Evolutionary conservation across 2,888 invertebrate species (phyloP).

Genomic region (Machimus rusticus): DNA sequence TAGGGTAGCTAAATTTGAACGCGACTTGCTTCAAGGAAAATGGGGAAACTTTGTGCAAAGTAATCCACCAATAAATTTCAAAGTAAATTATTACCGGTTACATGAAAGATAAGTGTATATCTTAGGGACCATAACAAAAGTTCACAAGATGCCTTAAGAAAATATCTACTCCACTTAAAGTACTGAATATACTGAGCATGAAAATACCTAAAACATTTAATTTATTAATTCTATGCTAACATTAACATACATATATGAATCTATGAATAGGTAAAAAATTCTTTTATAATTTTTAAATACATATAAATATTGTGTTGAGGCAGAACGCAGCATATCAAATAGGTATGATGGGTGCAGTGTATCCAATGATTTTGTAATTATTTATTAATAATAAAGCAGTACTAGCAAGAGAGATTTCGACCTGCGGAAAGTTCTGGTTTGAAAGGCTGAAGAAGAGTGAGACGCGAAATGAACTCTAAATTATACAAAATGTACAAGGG

Average conservation of each 20-base stretch:
- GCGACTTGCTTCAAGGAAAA: neutral
- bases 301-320: too few relatives aligned
- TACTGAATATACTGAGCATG: neutral
- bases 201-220: too few relatives aligned
- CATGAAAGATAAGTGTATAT: neutral
- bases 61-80: neutral
- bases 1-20: neutral
- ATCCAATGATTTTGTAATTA: too few relatives aligned
- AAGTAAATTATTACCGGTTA: neutral
- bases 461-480: neutral
- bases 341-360: too few relatives aligned
- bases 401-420: too few relatives aligned
- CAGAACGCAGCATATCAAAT: too few relatives aligned
- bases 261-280: too few relatives aligned
- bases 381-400: too few relatives aligned
- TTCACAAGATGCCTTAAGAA: neutral
- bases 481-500: neutral
- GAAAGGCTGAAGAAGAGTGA: neutral
- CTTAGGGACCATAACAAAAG: neutral
- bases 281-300: too few relatives aligned
- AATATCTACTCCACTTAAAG: neutral
- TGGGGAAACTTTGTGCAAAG: neutral
- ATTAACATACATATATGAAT: too few relatives aligned
- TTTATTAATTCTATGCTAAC: too few relatives aligned
- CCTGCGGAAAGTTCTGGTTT: too few relatives aligned